Conservation (phyloP, 2,113 vertebrate species). For the Isurus oxyrinchus region DNA sequence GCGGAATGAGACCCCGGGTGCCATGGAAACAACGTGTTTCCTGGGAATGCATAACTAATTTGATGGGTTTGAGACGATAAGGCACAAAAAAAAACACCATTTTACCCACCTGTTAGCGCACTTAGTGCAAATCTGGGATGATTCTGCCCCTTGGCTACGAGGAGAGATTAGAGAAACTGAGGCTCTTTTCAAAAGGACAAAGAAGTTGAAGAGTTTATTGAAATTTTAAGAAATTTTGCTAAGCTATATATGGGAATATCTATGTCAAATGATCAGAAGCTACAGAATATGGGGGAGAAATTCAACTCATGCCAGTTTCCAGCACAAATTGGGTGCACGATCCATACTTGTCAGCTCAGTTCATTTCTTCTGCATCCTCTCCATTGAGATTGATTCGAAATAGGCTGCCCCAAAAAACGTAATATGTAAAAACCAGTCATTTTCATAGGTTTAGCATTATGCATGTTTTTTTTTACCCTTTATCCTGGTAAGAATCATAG, state of each 20-base stretch:
- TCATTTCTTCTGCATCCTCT: not conserved
- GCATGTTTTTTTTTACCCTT: not conserved
- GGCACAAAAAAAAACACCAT: too few relatives aligned
- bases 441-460: not conserved
- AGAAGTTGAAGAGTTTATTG: not conserved
- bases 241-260: not conserved
- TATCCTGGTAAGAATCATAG: not conserved
- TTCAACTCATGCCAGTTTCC: not conserved
- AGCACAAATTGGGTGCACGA: not conserved
- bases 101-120: too few relatives aligned
- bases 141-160: not conserved
- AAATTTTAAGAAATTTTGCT: not conserved
- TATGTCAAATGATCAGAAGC: not conserved
- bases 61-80: too few relatives aligned
- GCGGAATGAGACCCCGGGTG: too few relatives aligned
- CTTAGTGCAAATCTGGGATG: too few relatives aligned
- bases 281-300: not conserved
- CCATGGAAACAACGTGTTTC: too few relatives aligned
- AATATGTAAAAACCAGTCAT: not conserved
- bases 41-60: too few relatives aligned
- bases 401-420: not conserved
- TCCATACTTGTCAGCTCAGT: not conserved
- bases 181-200: not conserved
- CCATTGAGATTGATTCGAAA: not conserved
- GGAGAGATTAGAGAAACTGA: not conserved